Conservation (phyloP, 2,888 invertebrate species). For the Pristionchus entomophagus region DNA sequence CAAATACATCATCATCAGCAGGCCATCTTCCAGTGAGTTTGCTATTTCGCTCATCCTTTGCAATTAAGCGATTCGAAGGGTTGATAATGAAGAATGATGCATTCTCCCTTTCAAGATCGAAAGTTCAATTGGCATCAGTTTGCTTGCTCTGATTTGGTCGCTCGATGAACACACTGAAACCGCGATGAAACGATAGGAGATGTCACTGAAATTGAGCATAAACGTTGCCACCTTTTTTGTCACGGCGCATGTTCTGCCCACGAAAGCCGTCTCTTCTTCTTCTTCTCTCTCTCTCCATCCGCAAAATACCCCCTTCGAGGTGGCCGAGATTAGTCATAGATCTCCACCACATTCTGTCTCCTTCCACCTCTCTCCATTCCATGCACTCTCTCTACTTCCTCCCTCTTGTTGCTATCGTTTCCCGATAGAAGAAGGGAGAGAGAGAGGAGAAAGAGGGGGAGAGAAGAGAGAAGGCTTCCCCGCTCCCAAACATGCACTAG, state of each 20-base stretch:
- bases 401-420: constrained; percentile 1
- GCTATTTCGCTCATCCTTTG: background rate
- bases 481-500: constrained; percentile 1
- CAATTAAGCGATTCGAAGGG: no score
- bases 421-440: background rate
- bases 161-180: no score
- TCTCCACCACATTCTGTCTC: background rate
- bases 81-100: no score
- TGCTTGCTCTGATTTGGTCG: no score
- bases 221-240: no score
- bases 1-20: constrained; percentile 5
- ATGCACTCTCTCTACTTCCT: background rate
- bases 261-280: constrained; percentile 1
- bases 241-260: no score
- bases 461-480: background rate
- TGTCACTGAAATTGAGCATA: no score
- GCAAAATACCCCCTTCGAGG: background rate
- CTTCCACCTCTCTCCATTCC: constrained; percentile 17
- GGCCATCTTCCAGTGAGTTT: constrained; percentile 1
- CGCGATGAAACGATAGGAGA: no score
- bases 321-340: background rate
- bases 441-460: background rate
- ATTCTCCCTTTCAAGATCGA: no score
- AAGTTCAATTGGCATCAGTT: no score
- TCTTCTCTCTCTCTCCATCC: background rate